These are phyloP conservation scores for Archaeoteleia sp. DNA, from an alignment of 2,888 invertebrate species.

Conservation along the genomic window DNA sequence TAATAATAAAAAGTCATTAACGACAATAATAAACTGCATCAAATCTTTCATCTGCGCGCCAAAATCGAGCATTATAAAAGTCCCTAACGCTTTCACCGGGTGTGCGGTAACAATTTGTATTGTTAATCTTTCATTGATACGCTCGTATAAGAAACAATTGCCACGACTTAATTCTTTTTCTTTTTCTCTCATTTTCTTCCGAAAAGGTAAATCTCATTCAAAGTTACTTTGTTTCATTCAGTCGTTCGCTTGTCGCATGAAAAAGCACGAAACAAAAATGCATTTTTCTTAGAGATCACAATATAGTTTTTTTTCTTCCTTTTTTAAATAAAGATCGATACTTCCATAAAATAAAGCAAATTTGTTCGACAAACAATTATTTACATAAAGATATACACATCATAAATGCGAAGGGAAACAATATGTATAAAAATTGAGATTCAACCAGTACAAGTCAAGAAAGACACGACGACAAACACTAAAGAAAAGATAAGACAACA, in stretches of 20 bases:
- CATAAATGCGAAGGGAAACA: constrained; percentile 1
- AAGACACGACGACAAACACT: too few relatives aligned
- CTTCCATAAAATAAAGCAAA: constrained; percentile 38
- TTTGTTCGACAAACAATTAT: constrained; percentile 33
- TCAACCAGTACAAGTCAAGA: constrained; percentile 15
- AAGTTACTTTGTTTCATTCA: constrained; percentile 15
- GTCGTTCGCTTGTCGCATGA: constrained; percentile 26
- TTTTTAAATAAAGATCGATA: neutral
- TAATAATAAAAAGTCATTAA: constrained; percentile 49
- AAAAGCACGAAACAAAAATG: constrained; percentile 12
- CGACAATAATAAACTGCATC: constrained; percentile 46
- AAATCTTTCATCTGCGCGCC: constrained; percentile 16
- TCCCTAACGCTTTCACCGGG: neutral
- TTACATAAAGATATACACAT: constrained; percentile 26
- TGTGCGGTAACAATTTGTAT: neutral
- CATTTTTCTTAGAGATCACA: constrained; percentile 38
- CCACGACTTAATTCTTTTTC: neutral
- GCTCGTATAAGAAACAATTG: too few relatives aligned
- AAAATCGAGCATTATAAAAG: constrained; percentile 10
- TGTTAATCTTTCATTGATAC: neutral
- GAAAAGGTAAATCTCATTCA: constrained; percentile 26
- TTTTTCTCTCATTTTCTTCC: neutral
- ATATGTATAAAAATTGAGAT: constrained; percentile 23
- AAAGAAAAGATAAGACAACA: too few relatives aligned
- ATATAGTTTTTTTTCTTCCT: constrained; percentile 5